Evolutionary conservation across 2,888 invertebrate genomes (phyloP), one percentile per base, ranked within the genome.

Genomic region (Aphodius granarius): DNA sequence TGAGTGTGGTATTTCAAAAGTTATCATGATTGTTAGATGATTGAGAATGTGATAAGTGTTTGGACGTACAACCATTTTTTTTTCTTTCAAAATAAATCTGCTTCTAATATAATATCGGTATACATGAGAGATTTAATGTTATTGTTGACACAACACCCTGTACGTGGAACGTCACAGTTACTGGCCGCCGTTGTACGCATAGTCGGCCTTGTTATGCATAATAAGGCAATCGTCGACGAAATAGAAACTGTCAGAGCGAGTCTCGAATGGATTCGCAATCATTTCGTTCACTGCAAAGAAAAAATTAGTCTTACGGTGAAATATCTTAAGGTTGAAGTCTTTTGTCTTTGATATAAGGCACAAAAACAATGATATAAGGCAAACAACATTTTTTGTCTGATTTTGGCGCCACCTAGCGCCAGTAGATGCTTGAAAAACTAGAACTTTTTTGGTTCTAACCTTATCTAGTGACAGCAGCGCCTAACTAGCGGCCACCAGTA

Each of bases 201-300:
- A 99, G 87, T 98, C 99, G 63, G 99, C 99, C 90, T 99, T 99
- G 89, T 99, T 99, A 89, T 99, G 99, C 98, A 99, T 99, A 79
- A 99, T 96, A 76, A 99, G 92, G 84, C 92, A 92, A 87, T 98
- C 96, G 87, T 99, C 98, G 77, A 99, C 98, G 88, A 99, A 99
- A 88, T 99, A 99, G 89, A 98, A 99, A 85, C 98, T 98, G 89
- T 99, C 99, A 0, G 98, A 98, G 81, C 97, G 93, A 9, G 99
- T 99, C 88, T 98, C 98, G 87, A 97, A 99, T 17, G 99, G 99
- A 84, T 94, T 92, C 62, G 93, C 92, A 83, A 99, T 96, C 99
- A 99, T 99, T 88, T 99, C 98, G 80, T 95, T 92, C 84, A 97
- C 98, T 97, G 89, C 78, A 93, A 91, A 17, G 18, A 66, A 66